Evolutionary conservation across 2,797 vertebrate genomes (phyloP).

Genomic region (Pipistrellus pygmaeus): DNA sequence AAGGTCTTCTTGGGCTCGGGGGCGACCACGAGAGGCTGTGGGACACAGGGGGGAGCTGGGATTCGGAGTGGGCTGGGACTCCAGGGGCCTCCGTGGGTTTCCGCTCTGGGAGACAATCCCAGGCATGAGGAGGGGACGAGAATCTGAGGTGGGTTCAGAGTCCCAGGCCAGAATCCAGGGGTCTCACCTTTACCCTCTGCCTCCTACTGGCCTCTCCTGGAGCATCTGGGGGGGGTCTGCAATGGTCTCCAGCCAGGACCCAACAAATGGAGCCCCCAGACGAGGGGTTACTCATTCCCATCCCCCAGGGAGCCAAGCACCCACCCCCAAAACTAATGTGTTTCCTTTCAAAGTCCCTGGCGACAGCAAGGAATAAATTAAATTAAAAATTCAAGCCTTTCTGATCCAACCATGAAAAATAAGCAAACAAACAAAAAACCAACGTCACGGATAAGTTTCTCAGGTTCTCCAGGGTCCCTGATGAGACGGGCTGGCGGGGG

Average conservation of each 20-base stretch:
- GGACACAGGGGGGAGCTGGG: background rate
- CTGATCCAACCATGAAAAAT: constrained; percentile 56
- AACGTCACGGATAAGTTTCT: background rate
- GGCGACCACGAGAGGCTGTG: background rate
- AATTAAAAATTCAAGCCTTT: constrained; percentile 73
- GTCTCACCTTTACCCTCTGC: background rate
- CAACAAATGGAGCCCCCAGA: background rate
- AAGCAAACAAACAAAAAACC: constrained; percentile 1
- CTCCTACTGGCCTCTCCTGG: background rate
- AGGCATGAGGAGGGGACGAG: accelerated
- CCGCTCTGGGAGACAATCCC: background rate
- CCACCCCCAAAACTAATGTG: background rate
- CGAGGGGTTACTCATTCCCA: background rate
- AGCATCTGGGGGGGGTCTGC: background rate
- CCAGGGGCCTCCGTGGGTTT: background rate
- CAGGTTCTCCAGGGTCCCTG: background rate
- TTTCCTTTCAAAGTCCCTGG: constrained; percentile 52
- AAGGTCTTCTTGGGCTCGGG: constrained; percentile 53
- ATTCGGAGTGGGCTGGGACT: too few relatives aligned
- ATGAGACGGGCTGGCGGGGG: background rate
- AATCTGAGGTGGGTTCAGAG: background rate
- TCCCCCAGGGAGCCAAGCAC: background rate
- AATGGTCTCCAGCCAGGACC: background rate
- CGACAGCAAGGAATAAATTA: constrained; percentile 76
- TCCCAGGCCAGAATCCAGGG: background rate